A percentile compares a stretch with the other conserved stretches of the same genome.
phyloP scores from a whole-genome alignment of 2,888 invertebrate species.

The Erannis defoliaria region DNA sequence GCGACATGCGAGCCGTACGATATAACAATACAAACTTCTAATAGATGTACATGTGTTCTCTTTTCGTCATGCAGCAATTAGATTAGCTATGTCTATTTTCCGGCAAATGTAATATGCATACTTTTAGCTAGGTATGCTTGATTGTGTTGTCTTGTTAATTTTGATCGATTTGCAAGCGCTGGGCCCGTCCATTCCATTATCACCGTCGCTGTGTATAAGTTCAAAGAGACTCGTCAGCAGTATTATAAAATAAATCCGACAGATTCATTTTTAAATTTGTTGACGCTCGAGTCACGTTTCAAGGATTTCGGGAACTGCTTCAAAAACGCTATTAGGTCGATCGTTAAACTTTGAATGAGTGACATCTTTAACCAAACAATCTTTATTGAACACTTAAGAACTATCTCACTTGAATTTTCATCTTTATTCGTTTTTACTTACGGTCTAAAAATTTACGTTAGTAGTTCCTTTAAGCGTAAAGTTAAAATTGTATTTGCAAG shows the following conservation, averaged over 20 bases:
- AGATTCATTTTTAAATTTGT: slow-evolving; percentile 81
- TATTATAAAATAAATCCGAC: slow-evolving; percentile 77
- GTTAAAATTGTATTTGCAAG: slow-evolving; percentile 62
- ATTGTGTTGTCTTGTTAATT: too few species aligned
- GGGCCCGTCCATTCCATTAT: too few species aligned
- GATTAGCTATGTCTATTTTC: too few species aligned
- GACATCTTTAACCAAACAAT: slow-evolving; percentile 77
- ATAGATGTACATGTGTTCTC: too few species aligned
- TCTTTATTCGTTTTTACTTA: slow-evolving; percentile 43
- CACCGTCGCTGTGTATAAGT: too few species aligned
- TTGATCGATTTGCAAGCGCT: too few species aligned
- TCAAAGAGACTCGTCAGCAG: slow-evolving; percentile 73
- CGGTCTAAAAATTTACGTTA: slow-evolving; percentile 16
- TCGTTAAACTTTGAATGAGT: slow-evolving; percentile 85
- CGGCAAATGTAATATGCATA: too few species aligned
- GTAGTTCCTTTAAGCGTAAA: slow-evolving; percentile 27
- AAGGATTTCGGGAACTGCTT: slow-evolving; percentile 83
- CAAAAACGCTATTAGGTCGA: slow-evolving; percentile 84
- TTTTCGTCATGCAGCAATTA: too few species aligned
- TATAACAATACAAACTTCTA: too few species aligned
- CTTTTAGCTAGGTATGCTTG: too few species aligned
- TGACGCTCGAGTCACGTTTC: slow-evolving; percentile 82
- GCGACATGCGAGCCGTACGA: too few species aligned
- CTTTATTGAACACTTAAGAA: slow-evolving; percentile 34
- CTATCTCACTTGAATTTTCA: slow-evolving; percentile 23